Conservation (phyloP, 2,797 vertebrate species). For the Chrysocyon brachyurus region DNA sequence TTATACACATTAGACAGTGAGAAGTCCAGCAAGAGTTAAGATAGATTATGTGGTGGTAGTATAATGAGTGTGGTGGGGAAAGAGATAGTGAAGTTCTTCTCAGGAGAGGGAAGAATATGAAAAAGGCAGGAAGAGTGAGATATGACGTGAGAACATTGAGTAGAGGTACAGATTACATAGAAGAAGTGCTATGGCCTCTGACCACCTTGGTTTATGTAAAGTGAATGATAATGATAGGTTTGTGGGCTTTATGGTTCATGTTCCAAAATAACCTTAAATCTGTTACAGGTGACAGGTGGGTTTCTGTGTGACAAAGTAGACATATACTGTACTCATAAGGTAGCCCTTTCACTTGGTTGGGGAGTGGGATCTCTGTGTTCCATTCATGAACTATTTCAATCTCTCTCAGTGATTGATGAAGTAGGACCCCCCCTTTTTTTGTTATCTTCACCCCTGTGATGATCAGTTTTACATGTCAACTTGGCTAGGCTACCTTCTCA, state of each 20-base stretch:
- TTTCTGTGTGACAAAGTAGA: not conserved
- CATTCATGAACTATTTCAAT: not conserved
- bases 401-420: not conserved
- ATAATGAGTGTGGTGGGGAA: not conserved
- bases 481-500: not conserved
- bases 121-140: not conserved
- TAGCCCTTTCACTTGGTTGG: not conserved
- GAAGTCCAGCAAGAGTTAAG: not conserved
- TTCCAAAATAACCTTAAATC: not conserved
- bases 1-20: not conserved
- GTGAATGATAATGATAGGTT: not conserved
- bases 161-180: not conserved
- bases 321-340: not conserved
- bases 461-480: not conserved
- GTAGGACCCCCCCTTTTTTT: not conserved
- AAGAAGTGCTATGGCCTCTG: not conserved
- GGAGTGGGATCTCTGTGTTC: not conserved
- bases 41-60: not conserved
- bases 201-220: not conserved
- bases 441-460: not conserved
- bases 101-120: not conserved
- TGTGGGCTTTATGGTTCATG: not conserved
- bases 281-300: not conserved
- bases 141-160: not conserved
- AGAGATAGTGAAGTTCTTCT: not conserved